Base-by-base conservation (phyloP, 2,888 invertebrate species). In the Prionchulus punctatus region DNA sequence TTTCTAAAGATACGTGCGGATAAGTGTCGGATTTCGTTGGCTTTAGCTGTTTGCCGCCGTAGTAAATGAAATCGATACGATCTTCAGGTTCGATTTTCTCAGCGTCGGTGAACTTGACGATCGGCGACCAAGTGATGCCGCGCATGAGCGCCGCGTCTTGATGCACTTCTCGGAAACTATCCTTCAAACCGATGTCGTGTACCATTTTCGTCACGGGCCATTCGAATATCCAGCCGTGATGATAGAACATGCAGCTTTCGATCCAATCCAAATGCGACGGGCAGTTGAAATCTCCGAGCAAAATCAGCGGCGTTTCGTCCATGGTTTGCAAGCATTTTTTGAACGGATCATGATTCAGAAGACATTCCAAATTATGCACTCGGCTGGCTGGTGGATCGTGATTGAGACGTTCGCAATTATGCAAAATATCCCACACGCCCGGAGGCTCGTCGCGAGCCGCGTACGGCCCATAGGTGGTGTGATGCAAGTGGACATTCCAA, bases 221-320 rank as follows among this genome's bases (percentile, higher is more conserved):
- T 27, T 54, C 31, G 7, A 64, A 59, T 7, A 49, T 50, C 63
- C 63, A 64, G 42, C 61, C 64, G 4, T 63, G 63, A 56, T 66
- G 66, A 7, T 55, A 30, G 31, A 12, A 15, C 57, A 42, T 61
- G 2, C 53, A 57, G 3, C 56, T 55, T 3, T 63, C 59, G 15
- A 57, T 62, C 67, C 67, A 67, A 57, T 67, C 67, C 25, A 64
- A 55, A 60, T 67, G 66, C 1, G 65, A 64, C 7, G 67, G 66
- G 31, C 60, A 55, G 53, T 67, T 67, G 60, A 67, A 67, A 52
- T 67, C 67, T 7, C 66, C 67, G 4, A 60, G 60, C 21, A 66
- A 57, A 30, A 66, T 60, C 18, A 66, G 54, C 7, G 66, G 64
- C 21, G 18, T 31, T 2, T n/a, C 25, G 18, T 28, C 21, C 58